Evolutionary conservation across 2,888 invertebrate genomes (phyloP), one percentile per base, ranked within the genome.

Genomic region (Chalcosyrphus nemorum): DNA sequence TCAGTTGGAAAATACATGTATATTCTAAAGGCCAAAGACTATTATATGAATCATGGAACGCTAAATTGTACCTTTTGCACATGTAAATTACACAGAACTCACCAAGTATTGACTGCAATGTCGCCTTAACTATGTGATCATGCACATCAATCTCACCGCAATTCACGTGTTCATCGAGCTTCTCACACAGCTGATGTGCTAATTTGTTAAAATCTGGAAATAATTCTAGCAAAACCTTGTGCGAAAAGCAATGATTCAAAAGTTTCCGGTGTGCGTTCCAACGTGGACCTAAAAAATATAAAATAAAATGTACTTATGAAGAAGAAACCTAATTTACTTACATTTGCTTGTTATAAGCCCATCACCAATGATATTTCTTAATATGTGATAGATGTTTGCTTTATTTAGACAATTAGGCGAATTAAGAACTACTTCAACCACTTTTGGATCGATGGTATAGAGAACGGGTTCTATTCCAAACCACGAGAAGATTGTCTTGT

Each of bases 401-500:
- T 78, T 84, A 4, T 78, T 35, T 4, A 81, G 4, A 5, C 75
- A 70, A 4, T 56, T 27, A 0, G 75, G 63, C 9, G 68, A 63
- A 19, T 50, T 75, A 0, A 81, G 19, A 15, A 70, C 7, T 11
- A 57, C 24, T 50, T 81, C 63, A 13, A 35, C 75, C 1, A 57
- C 11, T n/a, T 70, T 13, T n/a, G 76, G 76, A 6, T 81, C 81
- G 9, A 70, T 76, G 3, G 70, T 65, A n/a, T 70, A 81, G 2
- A 81, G 0, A 1, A 70, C 0, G 0, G 76, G 56, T 0, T 24
- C 13, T 0, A 63, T 24, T 9, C 76, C 76, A 13, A 81, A 7
- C 76, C 76, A 81, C 0, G 29, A 7, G 4, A 56, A 56, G 11
- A 27, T 38, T 0, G 71, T 47, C 19, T 63, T 61, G 2, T 11